A percentile compares a stretch with the other conserved stretches of the same genome.
These are phyloP conservation scores for Apis dorsata DNA, from an alignment of 1,140 invertebrate genomes.

Conservation along the genomic window DNA sequence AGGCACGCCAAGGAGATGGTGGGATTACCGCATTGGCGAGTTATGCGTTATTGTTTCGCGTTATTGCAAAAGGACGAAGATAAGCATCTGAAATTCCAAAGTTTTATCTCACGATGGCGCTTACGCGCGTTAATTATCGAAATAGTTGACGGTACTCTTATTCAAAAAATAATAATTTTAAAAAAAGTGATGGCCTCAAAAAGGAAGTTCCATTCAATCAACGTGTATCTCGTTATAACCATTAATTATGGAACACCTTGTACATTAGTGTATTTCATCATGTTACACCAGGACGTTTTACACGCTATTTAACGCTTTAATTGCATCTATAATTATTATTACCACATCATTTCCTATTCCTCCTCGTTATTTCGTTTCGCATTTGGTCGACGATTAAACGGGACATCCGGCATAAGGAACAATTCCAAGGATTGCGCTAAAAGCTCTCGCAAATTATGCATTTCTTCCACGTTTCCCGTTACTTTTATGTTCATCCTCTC, in stretches of 20 bases:
- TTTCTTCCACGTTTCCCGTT: constrained; percentile 17
- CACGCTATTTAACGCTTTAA: constrained; percentile 3
- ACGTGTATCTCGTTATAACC: no score
- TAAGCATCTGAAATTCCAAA: not conserved
- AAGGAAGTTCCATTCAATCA: no score
- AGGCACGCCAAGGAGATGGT: not conserved
- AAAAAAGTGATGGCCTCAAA: no score
- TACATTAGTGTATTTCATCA: not conserved
- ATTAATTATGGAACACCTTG: not conserved
- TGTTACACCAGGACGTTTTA: not conserved
- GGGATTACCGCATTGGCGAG: not conserved
- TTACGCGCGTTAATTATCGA: not conserved
- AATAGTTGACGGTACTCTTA: not conserved
- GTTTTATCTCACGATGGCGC: not conserved
- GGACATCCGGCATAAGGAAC: not conserved
- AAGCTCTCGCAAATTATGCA: not conserved
- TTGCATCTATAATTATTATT: constrained; percentile 5
- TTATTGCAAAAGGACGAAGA: constrained; percentile 4
- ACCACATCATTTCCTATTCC: constrained; percentile 13
- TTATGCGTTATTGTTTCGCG: constrained; percentile 12
- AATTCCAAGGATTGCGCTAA: constrained; percentile 4
- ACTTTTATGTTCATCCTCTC: not conserved
- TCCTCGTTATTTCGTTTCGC: not conserved
- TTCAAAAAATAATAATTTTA: no score
- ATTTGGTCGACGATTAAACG: not conserved